Base-by-base conservation (phyloP, 1,140 invertebrate species). In the Nymphalis io region DNA sequence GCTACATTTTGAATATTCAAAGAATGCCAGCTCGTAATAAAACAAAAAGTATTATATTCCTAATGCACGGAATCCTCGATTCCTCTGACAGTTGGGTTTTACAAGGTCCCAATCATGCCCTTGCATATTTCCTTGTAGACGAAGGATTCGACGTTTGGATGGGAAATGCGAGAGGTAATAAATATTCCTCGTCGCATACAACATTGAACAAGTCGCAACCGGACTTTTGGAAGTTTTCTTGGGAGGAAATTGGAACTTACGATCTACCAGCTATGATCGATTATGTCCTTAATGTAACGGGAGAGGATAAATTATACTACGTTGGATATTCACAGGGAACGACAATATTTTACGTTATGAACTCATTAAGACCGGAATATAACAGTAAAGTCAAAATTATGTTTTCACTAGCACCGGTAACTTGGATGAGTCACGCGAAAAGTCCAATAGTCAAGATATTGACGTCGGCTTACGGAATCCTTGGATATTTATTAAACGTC, bases 201-300 rank as follows among this genome's bases (percentile, higher is more conserved):
- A 82, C 57, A 10, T 78, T 94, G 13, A 87, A 62, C 23, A 82
- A 76, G 4, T 72, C 83, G n/a, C 46, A 84, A 3, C 65, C 79
- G 15, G 74, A 84, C 0, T 93, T 88, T 74, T 93, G 93, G 93
- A 79, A 92, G 15, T 93, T 93, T 59, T 87, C 85, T 27, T 95
- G 93, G 93, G 95, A 97, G 74, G 95, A 97, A 85, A 96, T 97
- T 70, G 96, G 95, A 10, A 73, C 90, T 0, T 93, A 93, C 63
- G 96, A 97, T 88, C 66, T 97, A n/a, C 95, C 96, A 15, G 94
- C 95, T 0, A 94, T 94, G 92, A 94, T 97, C 3, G 94, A 96
- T 68, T 93, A 94, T 60, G 89, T 95, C 13, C 72, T 95, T 1
- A 80, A 93, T 1, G 42, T 48, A 0, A 96, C 94, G 0, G 82